Conservation (phyloP, 2,888 invertebrate genomes). For the Cacoxenus indagator region DNA sequence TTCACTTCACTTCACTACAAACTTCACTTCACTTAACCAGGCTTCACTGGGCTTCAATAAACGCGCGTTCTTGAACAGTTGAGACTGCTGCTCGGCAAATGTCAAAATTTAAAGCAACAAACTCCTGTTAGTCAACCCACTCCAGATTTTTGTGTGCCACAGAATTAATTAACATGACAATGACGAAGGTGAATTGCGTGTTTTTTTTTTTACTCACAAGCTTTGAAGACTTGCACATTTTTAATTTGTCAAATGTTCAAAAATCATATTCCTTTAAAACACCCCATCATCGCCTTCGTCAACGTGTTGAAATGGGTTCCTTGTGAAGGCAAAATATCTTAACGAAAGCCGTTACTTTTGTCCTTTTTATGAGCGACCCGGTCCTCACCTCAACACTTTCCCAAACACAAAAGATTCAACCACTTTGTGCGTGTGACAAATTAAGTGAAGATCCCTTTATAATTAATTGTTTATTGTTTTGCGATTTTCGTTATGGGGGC, state of each 20-base stretch:
- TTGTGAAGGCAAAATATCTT: not conserved
- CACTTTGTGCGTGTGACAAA: constrained; percentile 39
- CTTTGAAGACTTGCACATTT: constrained; percentile 23
- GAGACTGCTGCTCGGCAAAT: constrained; percentile 27
- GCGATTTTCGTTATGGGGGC: constrained; percentile 32
- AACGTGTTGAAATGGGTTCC: not conserved
- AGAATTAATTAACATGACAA: constrained; percentile 65
- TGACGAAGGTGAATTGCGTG: constrained; percentile 65
- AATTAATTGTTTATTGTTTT: constrained; percentile 59
- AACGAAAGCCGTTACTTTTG: not conserved
- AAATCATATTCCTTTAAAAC: constrained; percentile 31
- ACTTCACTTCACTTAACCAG: not conserved
- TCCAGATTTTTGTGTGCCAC: no score
- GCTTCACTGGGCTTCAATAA: no score
- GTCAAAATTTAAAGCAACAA: constrained; percentile 33
- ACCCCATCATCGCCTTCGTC: not conserved
- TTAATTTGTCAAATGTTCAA: constrained; percentile 33
- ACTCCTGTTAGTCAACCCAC: no score
- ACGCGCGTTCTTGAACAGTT: no score
- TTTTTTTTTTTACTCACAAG: constrained; percentile 32
- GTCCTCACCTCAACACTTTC: not conserved
- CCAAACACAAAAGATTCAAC: no score
- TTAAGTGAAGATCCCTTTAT: constrained; percentile 35
- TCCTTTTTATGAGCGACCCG: not conserved
- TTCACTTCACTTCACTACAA: not conserved